Evolutionary conservation across 2,888 invertebrate genomes (phyloP).

Genomic region (Sericinus montela): DNA sequence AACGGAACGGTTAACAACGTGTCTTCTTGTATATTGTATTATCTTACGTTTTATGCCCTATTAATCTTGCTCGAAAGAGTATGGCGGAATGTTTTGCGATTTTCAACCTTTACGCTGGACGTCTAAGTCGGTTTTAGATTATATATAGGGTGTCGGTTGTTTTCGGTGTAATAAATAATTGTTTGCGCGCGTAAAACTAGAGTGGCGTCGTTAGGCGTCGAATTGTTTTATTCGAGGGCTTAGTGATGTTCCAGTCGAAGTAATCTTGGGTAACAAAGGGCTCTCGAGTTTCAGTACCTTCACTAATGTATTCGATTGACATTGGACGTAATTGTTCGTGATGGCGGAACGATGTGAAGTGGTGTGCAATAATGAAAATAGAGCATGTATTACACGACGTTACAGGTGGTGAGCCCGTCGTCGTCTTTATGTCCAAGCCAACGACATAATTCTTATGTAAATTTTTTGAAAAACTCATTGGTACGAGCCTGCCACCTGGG

Average conservation of each 20-base stretch:
- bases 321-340: background rate
- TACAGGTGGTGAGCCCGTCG: too few species aligned
- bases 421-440: too few species aligned
- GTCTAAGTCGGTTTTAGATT: slow-evolving; percentile 41
- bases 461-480: too few species aligned
- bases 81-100: slow-evolving; percentile 33
- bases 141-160: slow-evolving; percentile 50
- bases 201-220: slow-evolving; percentile 46
- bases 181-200: slow-evolving; percentile 73
- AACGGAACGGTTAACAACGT: slow-evolving; percentile 81
- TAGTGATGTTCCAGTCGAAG: slow-evolving; percentile 37
- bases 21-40: slow-evolving; percentile 83
- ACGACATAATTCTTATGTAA: too few species aligned
- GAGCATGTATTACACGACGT: too few species aligned
- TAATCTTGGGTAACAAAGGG: slow-evolving; percentile 62
- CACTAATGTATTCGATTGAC: slow-evolving; percentile 1
- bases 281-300: slow-evolving; percentile 31
- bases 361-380: too few species aligned
- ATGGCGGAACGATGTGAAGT: too few species aligned
- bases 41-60: slow-evolving; percentile 79
- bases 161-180: slow-evolving; percentile 74
- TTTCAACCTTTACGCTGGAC: slow-evolving; percentile 34
- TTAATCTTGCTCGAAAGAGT: slow-evolving; percentile 71
- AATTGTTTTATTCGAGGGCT: slow-evolving; percentile 52
- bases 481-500: too few species aligned